Evolutionary conservation across 2,797 vertebrate species (phyloP).

Genomic region (Sebastes glaucus): DNA sequence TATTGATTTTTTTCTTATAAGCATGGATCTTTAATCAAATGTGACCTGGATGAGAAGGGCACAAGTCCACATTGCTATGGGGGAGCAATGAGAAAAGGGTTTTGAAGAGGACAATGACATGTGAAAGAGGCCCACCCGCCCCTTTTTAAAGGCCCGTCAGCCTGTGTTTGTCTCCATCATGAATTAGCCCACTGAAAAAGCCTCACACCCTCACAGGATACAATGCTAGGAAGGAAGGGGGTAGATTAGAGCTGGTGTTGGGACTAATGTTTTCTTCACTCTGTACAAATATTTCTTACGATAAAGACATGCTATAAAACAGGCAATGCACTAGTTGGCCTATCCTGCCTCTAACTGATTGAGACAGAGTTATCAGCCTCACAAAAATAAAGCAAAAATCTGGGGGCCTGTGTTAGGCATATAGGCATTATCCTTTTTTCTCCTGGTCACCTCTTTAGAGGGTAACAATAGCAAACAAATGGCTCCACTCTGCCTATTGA

Average conservation of each 20-base stretch:
- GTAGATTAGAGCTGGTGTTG: conserved; percentile 58
- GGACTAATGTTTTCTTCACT: conserved; percentile 68
- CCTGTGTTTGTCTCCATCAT: conserved; percentile 70
- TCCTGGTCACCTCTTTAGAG: conserved; percentile 22
- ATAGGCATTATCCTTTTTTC: conserved; percentile 46
- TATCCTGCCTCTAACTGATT: conserved; percentile 57
- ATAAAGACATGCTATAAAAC: conserved; percentile 69
- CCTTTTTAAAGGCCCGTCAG: conserved; percentile 69
- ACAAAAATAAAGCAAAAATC: conserved; percentile 38
- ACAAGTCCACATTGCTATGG: conserved; percentile 29
- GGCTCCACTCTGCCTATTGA: conserved; percentile 45
- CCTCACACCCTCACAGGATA: conserved; percentile 69
- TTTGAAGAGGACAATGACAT: conserved; percentile 68
- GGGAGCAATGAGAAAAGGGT: conserved; percentile 53
- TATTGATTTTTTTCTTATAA: conserved; percentile 69
- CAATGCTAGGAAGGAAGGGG: conserved; percentile 79
- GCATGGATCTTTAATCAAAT: conserved; percentile 74
- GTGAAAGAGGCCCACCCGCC: conserved; percentile 64
- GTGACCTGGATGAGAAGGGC: conserved; percentile 57
- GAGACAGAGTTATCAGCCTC: conserved; percentile 47
- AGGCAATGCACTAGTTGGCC: conserved; percentile 51
- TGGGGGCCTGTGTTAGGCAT: conserved; percentile 17
- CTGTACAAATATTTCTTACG: conserved; percentile 75
- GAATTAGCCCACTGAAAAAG: conserved; percentile 71
- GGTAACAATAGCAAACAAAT: conserved; percentile 57